Evolutionary conservation across 2,888 invertebrate species (phyloP), one percentile per base, ranked within the genome.

Genomic region (Abrostola tripartita): DNA sequence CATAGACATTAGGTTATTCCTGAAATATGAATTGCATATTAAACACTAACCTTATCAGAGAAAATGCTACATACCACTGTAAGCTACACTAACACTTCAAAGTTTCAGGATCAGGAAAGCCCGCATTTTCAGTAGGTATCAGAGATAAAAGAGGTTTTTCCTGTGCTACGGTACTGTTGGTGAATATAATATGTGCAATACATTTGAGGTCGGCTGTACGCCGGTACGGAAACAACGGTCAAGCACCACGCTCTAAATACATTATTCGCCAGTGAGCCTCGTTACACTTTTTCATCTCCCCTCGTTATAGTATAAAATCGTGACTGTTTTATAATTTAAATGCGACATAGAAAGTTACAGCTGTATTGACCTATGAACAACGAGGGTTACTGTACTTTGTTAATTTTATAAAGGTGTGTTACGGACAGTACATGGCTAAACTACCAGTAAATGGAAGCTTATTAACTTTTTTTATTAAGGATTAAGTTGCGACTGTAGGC

Each of bases 311-410:
- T 64, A 47, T 78, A 60, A 64, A 74, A 65, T 68, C 76, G 81
- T 77, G 78, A 78, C 80, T 72, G 70, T 72, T 75, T 77, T 74
- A 74, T 65, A 74, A 69, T 68, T 72, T 76, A 65, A 52, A 53
- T 41, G 49, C 58, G 72, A 66, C 57, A 76, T 60, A 37, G 38
- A 61, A 40, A 59, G 71, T 71, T 59, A 54, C 44, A 37, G 41
- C 58, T 52, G 51, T 47, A 47, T 47, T 47, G 44, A 47, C 44
- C 44, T 10, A 6, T 47, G 44, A 47, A 47, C 44, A 24, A 24
- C 24, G 44, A 47, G 44, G 24, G 24, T 24, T 24, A 24, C 24
- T 24, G 24, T 24, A 24, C 24, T 24, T 24, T 24, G 24, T 24
- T 24, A 24, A 24, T 24, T 24, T 24, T 24, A 4, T 24, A 24